Percentiles rank a stretch among this genome's conserved stretches.
Evolutionary conservation across 1,140 invertebrate species (phyloP).

Genomic region (Battus philenor): DNA sequence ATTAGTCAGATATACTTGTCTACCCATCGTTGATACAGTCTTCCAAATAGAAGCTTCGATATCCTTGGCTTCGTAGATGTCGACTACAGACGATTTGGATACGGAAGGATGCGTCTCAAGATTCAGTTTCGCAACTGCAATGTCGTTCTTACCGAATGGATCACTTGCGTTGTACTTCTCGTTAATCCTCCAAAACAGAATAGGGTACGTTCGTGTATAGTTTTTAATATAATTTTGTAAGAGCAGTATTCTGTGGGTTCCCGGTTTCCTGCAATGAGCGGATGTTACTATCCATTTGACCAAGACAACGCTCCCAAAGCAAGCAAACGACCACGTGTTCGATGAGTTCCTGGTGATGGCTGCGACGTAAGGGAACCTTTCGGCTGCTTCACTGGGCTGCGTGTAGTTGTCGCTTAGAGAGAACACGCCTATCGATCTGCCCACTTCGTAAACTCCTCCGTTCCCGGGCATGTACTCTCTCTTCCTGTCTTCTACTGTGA

Average conservation of each 20-base stretch:
- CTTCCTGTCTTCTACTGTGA: slow-evolving; percentile 50
- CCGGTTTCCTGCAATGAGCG: slow-evolving; percentile 47
- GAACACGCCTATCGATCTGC: slow-evolving; percentile 37
- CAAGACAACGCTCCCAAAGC: slow-evolving; percentile 51
- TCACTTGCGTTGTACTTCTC: slow-evolving; percentile 39
- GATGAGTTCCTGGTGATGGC: slow-evolving; percentile 43
- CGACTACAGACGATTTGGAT: slow-evolving; percentile 34
- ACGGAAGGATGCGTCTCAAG: slow-evolving; percentile 27
- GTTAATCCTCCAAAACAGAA: slow-evolving; percentile 51
- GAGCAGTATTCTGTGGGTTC: slow-evolving; percentile 39
- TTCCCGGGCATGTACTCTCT: slow-evolving; percentile 27
- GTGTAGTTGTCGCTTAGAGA: slow-evolving; percentile 33
- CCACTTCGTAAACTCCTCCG: slow-evolving; percentile 30
- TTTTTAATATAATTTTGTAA: slow-evolving; percentile 45
- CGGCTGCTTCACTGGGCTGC: slow-evolving; percentile 21
- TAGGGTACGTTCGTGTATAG: slow-evolving; percentile 38
- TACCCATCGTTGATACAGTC: slow-evolving; percentile 55
- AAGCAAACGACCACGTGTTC: slow-evolving; percentile 38
- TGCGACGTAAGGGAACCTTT: slow-evolving; percentile 43
- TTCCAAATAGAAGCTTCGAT: slow-evolving; percentile 54
- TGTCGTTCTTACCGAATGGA: slow-evolving; percentile 35
- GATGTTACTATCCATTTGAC: slow-evolving; percentile 54
- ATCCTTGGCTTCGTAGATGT: slow-evolving; percentile 18
- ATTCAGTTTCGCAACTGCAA: slow-evolving; percentile 55
- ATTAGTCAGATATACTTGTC: slow-evolving; percentile 52